These are phyloP conservation scores for Philhelius pedissequus DNA, from an alignment of 2,888 invertebrate genomes.

Conservation along the genomic window DNA sequence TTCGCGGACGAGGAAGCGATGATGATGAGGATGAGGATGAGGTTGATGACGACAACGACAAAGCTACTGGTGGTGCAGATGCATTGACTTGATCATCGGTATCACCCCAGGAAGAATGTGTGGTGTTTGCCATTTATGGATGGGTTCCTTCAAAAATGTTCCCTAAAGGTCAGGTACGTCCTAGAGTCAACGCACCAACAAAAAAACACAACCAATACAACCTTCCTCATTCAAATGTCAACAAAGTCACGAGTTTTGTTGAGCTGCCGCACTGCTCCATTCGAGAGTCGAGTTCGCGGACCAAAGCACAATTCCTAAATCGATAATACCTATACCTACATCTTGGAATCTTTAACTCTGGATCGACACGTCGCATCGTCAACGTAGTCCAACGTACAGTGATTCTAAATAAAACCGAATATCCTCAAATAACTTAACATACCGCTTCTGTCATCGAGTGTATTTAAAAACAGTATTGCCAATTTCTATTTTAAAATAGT, in stretches of 20 bases:
- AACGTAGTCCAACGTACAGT: background rate
- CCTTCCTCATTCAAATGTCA: slow-evolving; percentile 69
- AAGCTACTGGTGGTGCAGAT: slow-evolving; percentile 10
- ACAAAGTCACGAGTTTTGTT: slow-evolving; percentile 67
- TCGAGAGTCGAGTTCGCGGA: background rate
- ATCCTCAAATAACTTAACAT: slow-evolving; percentile 24
- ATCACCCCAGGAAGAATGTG: slow-evolving; percentile 53
- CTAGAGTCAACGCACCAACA: slow-evolving; percentile 4
- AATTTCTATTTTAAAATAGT: background rate
- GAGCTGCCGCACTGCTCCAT: slow-evolving; percentile 55
- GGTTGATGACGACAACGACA: background rate
- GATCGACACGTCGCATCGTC: background rate
- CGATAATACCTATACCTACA: slow-evolving; percentile 17
- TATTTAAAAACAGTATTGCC: background rate
- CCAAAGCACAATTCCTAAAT: background rate
- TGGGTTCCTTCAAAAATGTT: slow-evolving; percentile 47
- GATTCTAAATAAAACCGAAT: slow-evolving; percentile 24
- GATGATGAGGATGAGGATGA: slow-evolving; percentile 22
- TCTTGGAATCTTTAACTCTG: slow-evolving; percentile 53
- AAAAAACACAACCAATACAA: background rate
- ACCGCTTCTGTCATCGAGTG: slow-evolving; percentile 35
- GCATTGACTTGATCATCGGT: slow-evolving; percentile 28
- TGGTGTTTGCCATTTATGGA: slow-evolving; percentile 48
- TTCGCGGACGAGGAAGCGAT: background rate
- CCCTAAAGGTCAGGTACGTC: slow-evolving; percentile 64